phyloP scores from a whole-genome alignment of 2,797 vertebrate genomes.

The Pogoniulus pusillus region DNA sequence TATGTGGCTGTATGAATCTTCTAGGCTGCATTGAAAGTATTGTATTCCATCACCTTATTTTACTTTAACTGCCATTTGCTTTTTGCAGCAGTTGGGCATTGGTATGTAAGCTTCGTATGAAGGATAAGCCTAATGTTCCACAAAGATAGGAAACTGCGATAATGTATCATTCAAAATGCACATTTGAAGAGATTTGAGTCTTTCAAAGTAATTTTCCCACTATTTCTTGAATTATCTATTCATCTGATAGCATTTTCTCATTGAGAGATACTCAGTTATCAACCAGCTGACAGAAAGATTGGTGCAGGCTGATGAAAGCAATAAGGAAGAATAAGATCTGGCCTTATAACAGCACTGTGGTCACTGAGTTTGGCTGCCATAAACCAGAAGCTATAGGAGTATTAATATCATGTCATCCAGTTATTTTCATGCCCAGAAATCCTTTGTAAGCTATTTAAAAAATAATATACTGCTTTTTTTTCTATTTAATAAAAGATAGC shows the following conservation, averaged over 20 bases:
- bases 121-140: neutral
- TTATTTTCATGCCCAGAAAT: neutral
- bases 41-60: neutral
- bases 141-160: neutral
- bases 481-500: slow-evolving; percentile 33
- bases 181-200: neutral
- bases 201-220: neutral
- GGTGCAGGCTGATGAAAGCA: neutral
- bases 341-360: neutral
- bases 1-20: neutral
- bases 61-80: neutral
- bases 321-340: neutral
- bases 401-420: neutral
- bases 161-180: neutral
- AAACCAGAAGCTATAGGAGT: neutral
- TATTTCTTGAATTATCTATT: neutral
- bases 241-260: neutral
- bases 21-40: neutral
- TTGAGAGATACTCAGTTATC: neutral
- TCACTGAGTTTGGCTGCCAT: neutral
- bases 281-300: neutral
- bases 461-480: slow-evolving; percentile 44
- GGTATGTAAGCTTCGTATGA: neutral
- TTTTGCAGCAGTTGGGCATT: neutral
- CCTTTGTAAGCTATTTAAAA: slow-evolving; percentile 20